These are phyloP conservation scores for Sebastes diaconus DNA, from an alignment of 2,797 vertebrate species.

Conservation along the genomic window DNA sequence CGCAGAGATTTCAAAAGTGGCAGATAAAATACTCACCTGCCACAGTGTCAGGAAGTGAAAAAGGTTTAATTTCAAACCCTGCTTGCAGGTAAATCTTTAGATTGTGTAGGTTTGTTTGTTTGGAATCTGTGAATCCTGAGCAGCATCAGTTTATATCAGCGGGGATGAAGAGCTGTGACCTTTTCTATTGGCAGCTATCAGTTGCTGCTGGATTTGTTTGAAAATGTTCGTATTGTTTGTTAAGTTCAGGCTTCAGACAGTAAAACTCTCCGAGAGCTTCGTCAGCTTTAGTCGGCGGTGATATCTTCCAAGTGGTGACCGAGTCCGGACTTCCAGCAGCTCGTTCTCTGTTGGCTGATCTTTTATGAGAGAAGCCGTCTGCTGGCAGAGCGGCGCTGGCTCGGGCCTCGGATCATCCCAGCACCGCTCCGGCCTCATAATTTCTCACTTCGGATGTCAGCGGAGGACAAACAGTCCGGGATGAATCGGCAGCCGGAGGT, in stretches of 20 bases:
- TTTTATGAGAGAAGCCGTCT: constrained; percentile 23
- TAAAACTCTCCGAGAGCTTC: background rate
- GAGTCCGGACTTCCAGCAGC: constrained; percentile 2
- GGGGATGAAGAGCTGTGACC: background rate
- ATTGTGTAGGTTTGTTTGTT: background rate
- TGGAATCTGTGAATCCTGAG: background rate
- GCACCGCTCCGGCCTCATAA: constrained; percentile 23
- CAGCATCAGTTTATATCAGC: background rate
- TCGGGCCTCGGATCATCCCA: constrained; percentile 1
- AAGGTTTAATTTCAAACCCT: no score
- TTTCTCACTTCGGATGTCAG: constrained; percentile 40
- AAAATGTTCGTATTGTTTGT: background rate
- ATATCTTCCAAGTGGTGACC: constrained; percentile 1
- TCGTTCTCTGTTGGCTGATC: background rate
- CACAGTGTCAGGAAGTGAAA: no score
- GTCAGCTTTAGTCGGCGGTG: background rate
- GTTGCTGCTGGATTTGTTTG: background rate
- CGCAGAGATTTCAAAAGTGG: no score
- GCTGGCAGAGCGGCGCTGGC: constrained; percentile 24
- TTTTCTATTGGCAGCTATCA: constrained; percentile 1
- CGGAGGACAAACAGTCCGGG: constrained; percentile 44
- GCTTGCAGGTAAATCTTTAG: background rate
- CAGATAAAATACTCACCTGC: no score
- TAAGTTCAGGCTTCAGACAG: constrained; percentile 2
- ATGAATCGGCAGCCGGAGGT: constrained; percentile 15